Evolutionary conservation across 2,888 invertebrate species (phyloP).

Genomic region (Serrognathus titanus): DNA sequence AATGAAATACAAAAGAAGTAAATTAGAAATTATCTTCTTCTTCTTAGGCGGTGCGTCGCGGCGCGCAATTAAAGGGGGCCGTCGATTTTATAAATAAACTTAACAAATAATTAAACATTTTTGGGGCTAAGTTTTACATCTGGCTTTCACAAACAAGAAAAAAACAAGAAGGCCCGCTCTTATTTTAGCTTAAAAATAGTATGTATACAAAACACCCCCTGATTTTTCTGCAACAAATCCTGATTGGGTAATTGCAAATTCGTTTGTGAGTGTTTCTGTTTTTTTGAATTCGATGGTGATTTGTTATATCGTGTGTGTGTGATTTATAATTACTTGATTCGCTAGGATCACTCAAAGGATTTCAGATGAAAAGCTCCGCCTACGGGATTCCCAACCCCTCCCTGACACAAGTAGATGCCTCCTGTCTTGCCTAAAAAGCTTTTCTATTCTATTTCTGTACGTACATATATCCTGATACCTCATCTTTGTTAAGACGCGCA

Average conservation of each 20-base stretch:
- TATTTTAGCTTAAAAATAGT: too few species aligned
- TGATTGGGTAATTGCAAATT: too few species aligned
- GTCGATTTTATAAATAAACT: conserved; percentile 20
- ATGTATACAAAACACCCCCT: too few species aligned
- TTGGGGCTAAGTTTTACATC: conserved; percentile 38
- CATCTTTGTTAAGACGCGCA: too few species aligned
- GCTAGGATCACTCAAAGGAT: conserved; percentile 22
- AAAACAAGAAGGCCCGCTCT: too few species aligned
- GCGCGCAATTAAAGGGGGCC: background rate
- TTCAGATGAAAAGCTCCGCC: conserved; percentile 17
- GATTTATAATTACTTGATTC: conserved; percentile 22
- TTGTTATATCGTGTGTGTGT: too few species aligned
- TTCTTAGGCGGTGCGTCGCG: background rate
- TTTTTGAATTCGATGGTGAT: too few species aligned
- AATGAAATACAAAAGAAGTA: background rate
- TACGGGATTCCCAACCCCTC: conserved; percentile 20
- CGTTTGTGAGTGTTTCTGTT: too few species aligned
- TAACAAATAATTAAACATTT: conserved; percentile 29
- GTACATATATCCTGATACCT: background rate
- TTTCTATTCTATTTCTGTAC: conserved; percentile 5
- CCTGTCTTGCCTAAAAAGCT: background rate
- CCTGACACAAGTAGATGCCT: conserved; percentile 1
- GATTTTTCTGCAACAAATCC: too few species aligned
- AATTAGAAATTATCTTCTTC: background rate
- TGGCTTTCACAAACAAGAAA: conserved; percentile 21